Base-by-base conservation (phyloP, 2,888 invertebrate species). In the Synergus umbraculus region DNA sequence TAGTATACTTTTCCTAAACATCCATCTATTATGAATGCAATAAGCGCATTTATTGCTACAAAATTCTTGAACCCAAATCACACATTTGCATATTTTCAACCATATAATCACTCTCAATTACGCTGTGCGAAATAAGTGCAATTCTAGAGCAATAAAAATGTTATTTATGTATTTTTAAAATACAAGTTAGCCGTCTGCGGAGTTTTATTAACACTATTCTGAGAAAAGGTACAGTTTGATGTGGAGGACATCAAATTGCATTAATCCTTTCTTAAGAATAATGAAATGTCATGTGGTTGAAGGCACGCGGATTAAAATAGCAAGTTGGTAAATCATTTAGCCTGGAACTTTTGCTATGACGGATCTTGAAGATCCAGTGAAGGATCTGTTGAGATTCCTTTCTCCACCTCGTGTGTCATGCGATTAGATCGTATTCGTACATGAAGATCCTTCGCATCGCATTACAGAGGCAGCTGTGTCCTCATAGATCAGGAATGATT, bases 381-480 rank as follows among this genome's bases (percentile, higher is more conserved):
- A 73, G 54, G 54, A 73, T 73, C 73, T 73, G 73, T n/a, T 54
- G 46, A 67, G 73, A 73, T 73, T 73, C 79, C 82, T 83, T 81
- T 84, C 83, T 82, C 83, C 78, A 76, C 81, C 76, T 58, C 78
- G 79, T 66, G 58, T 77, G 79, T 79, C 79, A 73, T 29, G 54
- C 73, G 73, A 73, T 54, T 73, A 73, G 54, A 73, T 83, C 81
- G 82, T 83, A 81, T 76, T 78, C 76, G 66, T 76, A 77, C n/a
- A 54, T 64, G 69, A 78, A 79, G 83, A 84, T 83, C 81, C 81
- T 78, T 77, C 66, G 79, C 77, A 83, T 78, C 81, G 77, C 81
- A 79, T 82, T 82, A 78, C 82, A 46, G 79, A 83, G 76, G 79
- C 73, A 78, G 76, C 77, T 43, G 77, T 77, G 58, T 69, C 77